These are phyloP conservation scores for Tenodera sinensis DNA, from an alignment of 2,888 invertebrate species.

Conservation along the genomic window DNA sequence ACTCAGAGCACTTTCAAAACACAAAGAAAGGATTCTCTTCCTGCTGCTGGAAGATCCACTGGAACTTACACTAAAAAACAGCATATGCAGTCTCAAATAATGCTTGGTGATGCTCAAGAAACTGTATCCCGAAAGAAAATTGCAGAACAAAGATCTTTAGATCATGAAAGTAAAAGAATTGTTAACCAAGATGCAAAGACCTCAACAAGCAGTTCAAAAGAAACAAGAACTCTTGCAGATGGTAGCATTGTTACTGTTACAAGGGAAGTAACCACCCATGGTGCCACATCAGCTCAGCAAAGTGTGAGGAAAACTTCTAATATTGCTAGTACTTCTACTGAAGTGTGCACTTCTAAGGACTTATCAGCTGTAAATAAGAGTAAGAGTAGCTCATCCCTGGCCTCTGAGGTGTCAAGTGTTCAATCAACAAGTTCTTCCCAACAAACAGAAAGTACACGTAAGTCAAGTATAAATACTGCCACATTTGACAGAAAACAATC, in stretches of 20 bases:
- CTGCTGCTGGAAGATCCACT: conserved; percentile 49
- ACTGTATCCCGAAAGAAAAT: conserved; percentile 41
- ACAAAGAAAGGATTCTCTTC: conserved; percentile 51
- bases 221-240: conserved; percentile 49
- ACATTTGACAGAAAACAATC: conserved; percentile 2
- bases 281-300: neutral
- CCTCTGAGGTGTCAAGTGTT: neutral
- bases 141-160: conserved; percentile 21
- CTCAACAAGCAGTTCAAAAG: conserved; percentile 38
- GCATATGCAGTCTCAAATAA: conserved; percentile 65
- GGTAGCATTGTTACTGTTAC: conserved; percentile 45
- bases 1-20: conserved; percentile 53
- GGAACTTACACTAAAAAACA: conserved; percentile 53
- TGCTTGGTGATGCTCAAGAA: conserved; percentile 55
- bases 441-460: neutral
- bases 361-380: neutral
- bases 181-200: conserved; percentile 39
- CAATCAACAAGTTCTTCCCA: neutral
- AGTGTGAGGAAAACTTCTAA: neutral
- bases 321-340: neutral
- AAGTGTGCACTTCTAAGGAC: neutral
- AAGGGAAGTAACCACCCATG: conserved; percentile 23
- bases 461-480: neutral
- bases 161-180: conserved; percentile 3
- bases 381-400: neutral